Evolutionary conservation across 2,113 vertebrate species (phyloP), one percentile per base, ranked within the genome.

Genomic region (Equus przewalskii): DNA sequence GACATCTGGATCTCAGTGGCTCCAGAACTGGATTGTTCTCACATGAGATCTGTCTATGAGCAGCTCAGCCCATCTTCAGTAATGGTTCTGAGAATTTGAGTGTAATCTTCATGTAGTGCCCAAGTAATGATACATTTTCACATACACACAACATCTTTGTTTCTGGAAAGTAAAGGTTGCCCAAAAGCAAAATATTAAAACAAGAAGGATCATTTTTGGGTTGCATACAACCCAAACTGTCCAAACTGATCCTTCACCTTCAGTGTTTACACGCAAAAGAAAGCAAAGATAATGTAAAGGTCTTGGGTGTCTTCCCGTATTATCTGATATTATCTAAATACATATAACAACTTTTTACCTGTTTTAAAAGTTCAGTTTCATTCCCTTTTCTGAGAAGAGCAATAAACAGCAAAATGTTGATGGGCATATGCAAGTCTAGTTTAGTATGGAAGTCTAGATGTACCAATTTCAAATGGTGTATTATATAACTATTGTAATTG

Each of bases 1-100:
- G 91, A 96, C 96, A 95, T 96, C 85, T 97, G 97, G 85, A 85
- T 84, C 78, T 93, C 60, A 36, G 90, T 22, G 85, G 46, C 75
- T 95, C 87, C 90, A 82, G 94, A 92, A 84, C 15, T 58, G 65
- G 60, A 83, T 56, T 83, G 84, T 83, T 95, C 88, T 96, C 87
- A 84, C 64, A 76, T 83, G 84, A 94, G 73, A 87, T 73, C 79
- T 88, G 54, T 96, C 89, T 87, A 36, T 7, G 88, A 93, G 88
- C 81, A 78, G 51, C 65, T 96, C 88, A 72, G 79, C 54, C 72
- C 54, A 33, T 78, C 67, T 94, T 73, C 28, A 72, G 13, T 44
- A 94, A 81, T 10, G 80, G 22, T 72, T 67, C 24, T 91, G 81
- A 89, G 21, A 75, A 97, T 96, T 84, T 88, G 90, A 76, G 97